Evolutionary conservation across 2,797 vertebrate genomes (phyloP).

Genomic region (Apogon talboti): DNA sequence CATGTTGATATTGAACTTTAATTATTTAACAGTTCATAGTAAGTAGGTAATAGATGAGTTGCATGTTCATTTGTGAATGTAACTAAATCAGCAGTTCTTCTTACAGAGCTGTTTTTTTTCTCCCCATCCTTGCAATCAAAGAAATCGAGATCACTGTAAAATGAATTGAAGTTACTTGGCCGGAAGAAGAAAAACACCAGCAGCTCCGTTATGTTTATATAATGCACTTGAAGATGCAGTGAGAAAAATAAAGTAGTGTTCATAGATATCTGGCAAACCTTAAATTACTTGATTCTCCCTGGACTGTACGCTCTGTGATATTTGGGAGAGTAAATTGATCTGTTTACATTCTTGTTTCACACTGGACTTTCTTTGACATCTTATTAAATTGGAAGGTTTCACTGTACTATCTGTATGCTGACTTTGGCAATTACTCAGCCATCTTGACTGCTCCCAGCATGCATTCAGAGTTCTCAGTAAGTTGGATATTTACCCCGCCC

Average conservation of each 20-base stretch:
- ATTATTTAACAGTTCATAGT: conserved; percentile 1
- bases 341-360: conserved; percentile 24
- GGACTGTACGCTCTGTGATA: neutral
- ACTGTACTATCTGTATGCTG: neutral
- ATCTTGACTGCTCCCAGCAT: conserved; percentile 2
- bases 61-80: conserved; percentile 3
- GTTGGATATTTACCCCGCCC: conserved; percentile 8
- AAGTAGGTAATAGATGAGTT: conserved; percentile 4
- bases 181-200: conserved; percentile 2
- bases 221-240: neutral
- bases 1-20: conserved; percentile 12
- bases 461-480: neutral
- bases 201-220: neutral
- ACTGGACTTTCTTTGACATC: conserved; percentile 8
- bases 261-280: conserved; percentile 10
- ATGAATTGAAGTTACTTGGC: conserved; percentile 16
- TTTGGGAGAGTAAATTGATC: conserved; percentile 9
- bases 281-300: conserved; percentile 12
- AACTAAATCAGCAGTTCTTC: conserved; percentile 5
- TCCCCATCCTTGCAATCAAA: conserved; percentile 23
- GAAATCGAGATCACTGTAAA: neutral
- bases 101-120: conserved; percentile 27
- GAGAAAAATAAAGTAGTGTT: conserved; percentile 4
- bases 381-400: conserved; percentile 20
- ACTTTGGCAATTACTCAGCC: conserved; percentile 14